Evolutionary conservation across 2,113 vertebrate species (phyloP), one percentile per base, ranked within the genome.

Genomic region (Macheiramphus alcinus): DNA sequence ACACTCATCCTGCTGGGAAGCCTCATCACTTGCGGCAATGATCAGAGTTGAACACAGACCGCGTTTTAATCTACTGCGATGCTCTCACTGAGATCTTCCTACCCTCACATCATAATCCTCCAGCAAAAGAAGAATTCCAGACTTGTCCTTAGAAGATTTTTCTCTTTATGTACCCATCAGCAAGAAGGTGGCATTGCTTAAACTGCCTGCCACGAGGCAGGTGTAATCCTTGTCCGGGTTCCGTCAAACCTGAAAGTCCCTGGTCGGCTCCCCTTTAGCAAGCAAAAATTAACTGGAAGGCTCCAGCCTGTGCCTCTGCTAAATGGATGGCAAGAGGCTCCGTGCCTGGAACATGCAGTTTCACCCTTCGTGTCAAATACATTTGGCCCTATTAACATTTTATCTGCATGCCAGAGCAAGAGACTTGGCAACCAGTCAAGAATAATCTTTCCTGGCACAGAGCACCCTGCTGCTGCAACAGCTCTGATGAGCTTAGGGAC

Each of bases 371-470:
- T 87, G 86, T 93, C 86, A 91, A 87, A 86, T 21, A 23, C 73
- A 63, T 86, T 93, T 21, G 3, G 86, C 82, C 86, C 70, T 34
- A 94, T 95, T 96, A 94, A 96, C 92, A 92, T 95, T 96, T 96
- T 55, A 93, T 94, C 91, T 80, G 38, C 1, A 3, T 89, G 87
- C 86, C 92, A 88, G 40, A 88, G 82, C 72, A 80, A 58, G 45
- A 91, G 90, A 36, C 86, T 47, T 97, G 97, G 94, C 93, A 96
- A 94, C 66, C 59, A 80, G 74, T 80, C 92, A 97, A 56, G 67
- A 90, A 47, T 86, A 88, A 91, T 88, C 67, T 94, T 90, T 83
- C 65, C 83, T 96, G 86, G 92, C 93, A 93, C 8, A 0, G 0
- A 0, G 63, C 22, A 36, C 52, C 55, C 70, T 66, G 82, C 79